Conservation (phyloP, 2,113 vertebrate genomes). For the Aegithalos caudatus region DNA sequence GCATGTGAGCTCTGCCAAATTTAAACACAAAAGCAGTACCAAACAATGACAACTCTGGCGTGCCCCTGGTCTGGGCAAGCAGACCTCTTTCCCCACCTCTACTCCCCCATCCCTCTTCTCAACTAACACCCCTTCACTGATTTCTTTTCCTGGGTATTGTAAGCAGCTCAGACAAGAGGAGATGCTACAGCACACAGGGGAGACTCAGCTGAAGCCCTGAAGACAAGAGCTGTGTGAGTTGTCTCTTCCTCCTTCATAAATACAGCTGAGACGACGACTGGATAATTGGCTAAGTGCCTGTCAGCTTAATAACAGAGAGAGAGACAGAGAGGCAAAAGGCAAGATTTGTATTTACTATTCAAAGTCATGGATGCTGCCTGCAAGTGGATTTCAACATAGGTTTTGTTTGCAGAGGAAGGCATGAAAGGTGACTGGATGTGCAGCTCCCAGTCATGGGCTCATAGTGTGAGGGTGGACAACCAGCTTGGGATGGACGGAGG, state of each 20-base stretch:
- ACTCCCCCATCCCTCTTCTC: not conserved
- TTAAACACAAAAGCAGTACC: not conserved
- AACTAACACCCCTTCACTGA: not conserved
- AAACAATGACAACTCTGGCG: not conserved
- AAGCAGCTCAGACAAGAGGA: not conserved
- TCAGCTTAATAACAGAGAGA: constrained; percentile 54
- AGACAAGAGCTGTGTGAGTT: constrained; percentile 40
- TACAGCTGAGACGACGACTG: constrained; percentile 50
- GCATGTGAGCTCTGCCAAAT: not conserved
- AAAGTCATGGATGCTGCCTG: constrained; percentile 41
- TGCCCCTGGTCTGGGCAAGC: not conserved
- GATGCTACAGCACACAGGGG: constrained; percentile 19
- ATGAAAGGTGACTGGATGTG: not conserved
- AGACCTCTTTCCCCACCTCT: not conserved
- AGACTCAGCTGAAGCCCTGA: constrained; percentile 50
- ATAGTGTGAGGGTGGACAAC: not conserved
- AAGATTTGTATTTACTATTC: constrained; percentile 47
- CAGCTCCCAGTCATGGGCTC: not conserved
- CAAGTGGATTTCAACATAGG: constrained; percentile 35
- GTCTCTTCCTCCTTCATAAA: constrained; percentile 59
- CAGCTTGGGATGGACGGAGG: not conserved
- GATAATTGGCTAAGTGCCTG: constrained; percentile 66
- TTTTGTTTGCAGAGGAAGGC: constrained; percentile 8
- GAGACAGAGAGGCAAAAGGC: not conserved
- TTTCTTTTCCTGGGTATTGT: constrained; percentile 10